Evolutionary conservation across 2,888 invertebrate genomes (phyloP).

Genomic region (Orthosia gothica): DNA sequence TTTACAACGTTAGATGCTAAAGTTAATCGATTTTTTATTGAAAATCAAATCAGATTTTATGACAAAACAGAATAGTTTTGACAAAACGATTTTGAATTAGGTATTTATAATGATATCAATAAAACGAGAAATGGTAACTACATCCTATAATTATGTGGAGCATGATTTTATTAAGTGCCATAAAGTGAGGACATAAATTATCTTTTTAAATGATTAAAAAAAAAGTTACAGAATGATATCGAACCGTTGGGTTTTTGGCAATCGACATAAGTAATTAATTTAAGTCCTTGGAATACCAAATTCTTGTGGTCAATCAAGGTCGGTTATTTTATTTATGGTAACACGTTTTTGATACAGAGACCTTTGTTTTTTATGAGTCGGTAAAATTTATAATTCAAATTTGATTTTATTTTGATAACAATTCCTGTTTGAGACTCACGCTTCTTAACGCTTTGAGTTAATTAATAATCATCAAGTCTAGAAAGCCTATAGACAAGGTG

Average conservation of each 20-base stretch:
- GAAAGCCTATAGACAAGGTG: background rate
- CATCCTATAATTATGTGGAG: slow-evolving; percentile 35
- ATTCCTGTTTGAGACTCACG: background rate
- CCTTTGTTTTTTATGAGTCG: background rate
- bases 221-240: slow-evolving; percentile 17
- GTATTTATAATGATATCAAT: slow-evolving; percentile 30
- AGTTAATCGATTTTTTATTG: slow-evolving; percentile 34
- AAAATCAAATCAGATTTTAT: slow-evolving; percentile 28
- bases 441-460: background rate
- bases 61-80: slow-evolving; percentile 29
- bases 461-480: background rate
- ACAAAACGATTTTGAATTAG: slow-evolving; percentile 36
- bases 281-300: background rate
- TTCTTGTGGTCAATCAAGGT: slow-evolving; percentile 4
- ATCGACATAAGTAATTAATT: slow-evolving; percentile 5
- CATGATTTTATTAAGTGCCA: slow-evolving; percentile 36
- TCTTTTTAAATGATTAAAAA: slow-evolving; percentile 8
- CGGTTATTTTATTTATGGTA: slow-evolving; percentile 11
- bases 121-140: slow-evolving; percentile 38
- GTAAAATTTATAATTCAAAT: too few species aligned
- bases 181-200: slow-evolving; percentile 38
- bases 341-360: background rate
- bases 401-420: too few species aligned
- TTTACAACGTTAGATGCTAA: slow-evolving; percentile 8
- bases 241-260: slow-evolving; percentile 6